Base-by-base conservation (phyloP, 2,888 invertebrate genomes). In the Leptinotarsa peninsularis region DNA sequence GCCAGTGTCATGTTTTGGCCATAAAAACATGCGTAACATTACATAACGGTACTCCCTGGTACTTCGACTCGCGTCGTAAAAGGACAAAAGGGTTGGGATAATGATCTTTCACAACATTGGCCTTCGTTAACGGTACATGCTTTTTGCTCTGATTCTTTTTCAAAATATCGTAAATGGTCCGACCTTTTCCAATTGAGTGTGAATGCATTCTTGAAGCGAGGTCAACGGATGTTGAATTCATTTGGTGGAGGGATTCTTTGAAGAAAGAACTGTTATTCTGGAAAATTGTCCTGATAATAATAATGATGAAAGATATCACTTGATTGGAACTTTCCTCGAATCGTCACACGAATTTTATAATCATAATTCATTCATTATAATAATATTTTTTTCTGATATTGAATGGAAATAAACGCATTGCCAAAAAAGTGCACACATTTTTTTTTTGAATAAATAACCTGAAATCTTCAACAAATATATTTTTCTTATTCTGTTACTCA, bases 11-110 rank as follows among this genome's bases (percentile, higher is more conserved):
- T 87, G 87, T 88, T 87, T 87, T 87, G 85, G 85, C 83, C 83
- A 86, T 84, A 86, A 86, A 84, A 87, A 86, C 85, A 84, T 83
- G 86, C 87, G 86, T 86, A 86, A 85, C 84, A 85, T 86, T 85
- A 81, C 84, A 81, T 85, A 86, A 87, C 86, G 85, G 85, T 83
- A 82, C 79, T 72, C 73, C 56, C 75, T 78, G 79, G 82, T 73
- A 77, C 78, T 82, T 77, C 73, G 71, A 71, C 74, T 60, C 4
- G 52, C 50, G 49, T 67, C 69, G 58, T 80, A 81, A 82, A 80
- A 81, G 81, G 79, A 81, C 78, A 81, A 82, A 84, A 82, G 83
- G 84, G 81, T 82, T 79, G 71, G 66, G 73, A 76, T 82, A 81
- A 83, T 81, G 82, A 83, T 83, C 84, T 84, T 82, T 78, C 81